Evolutionary conservation across 2,888 invertebrate genomes (phyloP), one percentile per base, ranked within the genome.

Genomic region (Uropetala carovei): DNA sequence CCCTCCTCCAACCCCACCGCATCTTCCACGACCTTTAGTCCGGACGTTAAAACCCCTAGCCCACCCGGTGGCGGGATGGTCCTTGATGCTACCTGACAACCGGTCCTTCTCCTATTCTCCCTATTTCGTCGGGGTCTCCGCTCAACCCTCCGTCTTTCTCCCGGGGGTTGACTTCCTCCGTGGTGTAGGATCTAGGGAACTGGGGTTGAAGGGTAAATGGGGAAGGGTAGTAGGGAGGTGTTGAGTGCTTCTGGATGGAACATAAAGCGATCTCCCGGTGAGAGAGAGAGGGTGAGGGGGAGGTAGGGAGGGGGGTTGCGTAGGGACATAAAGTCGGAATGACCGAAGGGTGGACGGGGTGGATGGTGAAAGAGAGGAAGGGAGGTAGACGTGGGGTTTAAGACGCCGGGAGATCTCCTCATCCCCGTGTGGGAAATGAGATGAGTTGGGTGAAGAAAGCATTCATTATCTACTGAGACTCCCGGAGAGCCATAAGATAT

Each of bases 201-300:
- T 64, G 89, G 60, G 64, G 89, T 58, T 64, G 22, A 83, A n/a
- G 83, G 83, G 56, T 57, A 57, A 43, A 57, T 83, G 43, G 57
- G 83, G 57, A 57, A 56, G 83, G 83, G 43, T 83, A 43, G 83
- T 57, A 83, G 83, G 83, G 89, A 89, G 89, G 89, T 89, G 89
- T 43, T 89, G 89, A 89, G 89, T 89, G 58, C 89, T 43, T 89
- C 89, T 64, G 89, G 89, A 89, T 89, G 89, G 89, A 89, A 56
- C 68, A 89, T 89, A 64, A 89, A 89, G 89, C 89, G 89, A 89
- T 89, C 60, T 83, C 83, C 83, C 83, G 83, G 43, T 57, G n/a
- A 56, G 83, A 83, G 83, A 10, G 57, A 56, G 83, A 18, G 86
- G 85, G 86, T 89, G 60, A 43, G n/a, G n/a, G n/a, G n/a, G n/a